Evolutionary conservation across 2,888 invertebrate species (phyloP).

Genomic region (Pteria penguin): DNA sequence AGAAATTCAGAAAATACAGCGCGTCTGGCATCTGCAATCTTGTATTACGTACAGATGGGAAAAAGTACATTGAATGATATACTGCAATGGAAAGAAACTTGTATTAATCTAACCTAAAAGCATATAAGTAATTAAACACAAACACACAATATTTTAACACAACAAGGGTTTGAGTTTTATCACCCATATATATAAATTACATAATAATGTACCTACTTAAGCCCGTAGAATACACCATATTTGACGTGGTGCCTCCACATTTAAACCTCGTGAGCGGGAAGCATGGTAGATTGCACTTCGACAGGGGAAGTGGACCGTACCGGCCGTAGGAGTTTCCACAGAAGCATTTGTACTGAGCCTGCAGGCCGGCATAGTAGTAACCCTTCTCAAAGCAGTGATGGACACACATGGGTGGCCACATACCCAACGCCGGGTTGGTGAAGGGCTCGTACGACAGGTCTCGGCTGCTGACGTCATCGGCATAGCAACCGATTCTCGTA

Average conservation of each 20-base stretch:
- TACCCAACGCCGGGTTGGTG: conserved; percentile 60
- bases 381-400: conserved; percentile 69
- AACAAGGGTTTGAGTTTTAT: neutral
- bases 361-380: conserved; percentile 81
- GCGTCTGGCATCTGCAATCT: too few relatives aligned
- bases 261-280: conserved; percentile 83
- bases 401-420: conserved; percentile 70
- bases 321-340: conserved; percentile 81
- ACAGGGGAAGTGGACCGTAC: conserved; percentile 68
- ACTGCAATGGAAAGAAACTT: too few relatives aligned
- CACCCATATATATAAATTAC: neutral
- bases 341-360: conserved; percentile 80
- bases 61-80: too few relatives aligned
- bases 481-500: conserved; percentile 66
- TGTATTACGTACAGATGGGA: too few relatives aligned
- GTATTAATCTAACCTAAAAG: too few relatives aligned
- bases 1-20: too few relatives aligned
- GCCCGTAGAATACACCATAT: conserved; percentile 86
- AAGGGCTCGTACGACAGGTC: conserved; percentile 67
- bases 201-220: conserved; percentile 68
- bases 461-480: conserved; percentile 56
- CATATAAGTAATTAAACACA: too few relatives aligned
- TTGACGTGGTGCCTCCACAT: conserved; percentile 86
- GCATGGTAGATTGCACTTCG: conserved; percentile 80
- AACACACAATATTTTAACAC: too few relatives aligned